These are phyloP conservation scores for Bicyclus anynana DNA, from an alignment of 1,140 invertebrate genomes.

Conservation along the genomic window DNA sequence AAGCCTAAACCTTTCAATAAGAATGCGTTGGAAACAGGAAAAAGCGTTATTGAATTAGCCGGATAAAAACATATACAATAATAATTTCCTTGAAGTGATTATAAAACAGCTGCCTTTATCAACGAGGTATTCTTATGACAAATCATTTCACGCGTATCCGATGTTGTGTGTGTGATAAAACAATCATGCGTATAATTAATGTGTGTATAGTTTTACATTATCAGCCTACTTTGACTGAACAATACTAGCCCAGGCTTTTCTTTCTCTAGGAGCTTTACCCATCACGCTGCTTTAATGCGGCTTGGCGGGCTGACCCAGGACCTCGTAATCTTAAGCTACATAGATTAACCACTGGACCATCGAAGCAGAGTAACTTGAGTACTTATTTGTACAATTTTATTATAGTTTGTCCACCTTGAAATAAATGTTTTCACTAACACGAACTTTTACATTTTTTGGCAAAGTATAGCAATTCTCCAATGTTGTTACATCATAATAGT, in stretches of 20 bases:
- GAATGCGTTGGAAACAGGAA: not conserved
- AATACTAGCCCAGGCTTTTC: too few relatives aligned
- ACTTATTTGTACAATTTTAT: too few relatives aligned
- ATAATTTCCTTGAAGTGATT: constrained; percentile 20
- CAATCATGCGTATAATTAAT: not conserved
- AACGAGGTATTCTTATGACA: constrained; percentile 16
- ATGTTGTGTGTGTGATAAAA: not conserved
- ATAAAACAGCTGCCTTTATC: constrained; percentile 19
- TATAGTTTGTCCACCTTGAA: not conserved
- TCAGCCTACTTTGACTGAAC: too few relatives aligned
- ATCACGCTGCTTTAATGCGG: too few relatives aligned
- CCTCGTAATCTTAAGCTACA: too few relatives aligned
- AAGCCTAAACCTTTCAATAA: not conserved
- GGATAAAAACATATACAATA: constrained; percentile 5
- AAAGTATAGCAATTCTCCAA: not conserved
- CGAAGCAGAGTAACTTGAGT: too few relatives aligned
- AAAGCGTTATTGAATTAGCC: constrained; percentile 17
- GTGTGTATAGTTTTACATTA: not conserved
- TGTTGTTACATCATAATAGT: not conserved
- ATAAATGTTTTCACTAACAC: not conserved
- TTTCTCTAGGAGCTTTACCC: too few relatives aligned
- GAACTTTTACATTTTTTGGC: not conserved
- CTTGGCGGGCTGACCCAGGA: too few relatives aligned
- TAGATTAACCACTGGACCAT: too few relatives aligned
- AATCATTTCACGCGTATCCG: constrained; percentile 9